phyloP scores from a whole-genome alignment of 2,113 vertebrate species.

The Istiophorus platypterus region DNA sequence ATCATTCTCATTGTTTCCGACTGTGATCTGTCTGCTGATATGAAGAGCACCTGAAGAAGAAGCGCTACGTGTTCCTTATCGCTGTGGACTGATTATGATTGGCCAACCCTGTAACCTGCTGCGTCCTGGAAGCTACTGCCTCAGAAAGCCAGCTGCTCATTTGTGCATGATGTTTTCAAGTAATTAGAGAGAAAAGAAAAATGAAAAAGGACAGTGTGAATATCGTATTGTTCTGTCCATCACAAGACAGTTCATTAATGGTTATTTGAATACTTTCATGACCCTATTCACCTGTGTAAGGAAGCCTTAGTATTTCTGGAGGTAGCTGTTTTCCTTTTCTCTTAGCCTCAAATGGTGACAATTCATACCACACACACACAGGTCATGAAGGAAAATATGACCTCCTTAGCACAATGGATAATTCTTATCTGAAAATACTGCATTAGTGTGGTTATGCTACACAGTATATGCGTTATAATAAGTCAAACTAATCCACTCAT shows the following conservation, averaged over 20 bases:
- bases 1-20: background rate
- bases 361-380: background rate
- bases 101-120: background rate
- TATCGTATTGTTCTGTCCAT: conserved; percentile 11
- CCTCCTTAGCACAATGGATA: background rate
- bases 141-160: background rate
- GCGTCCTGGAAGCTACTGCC: background rate
- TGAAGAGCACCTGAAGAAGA: background rate
- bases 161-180: background rate
- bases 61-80: background rate
- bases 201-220: background rate
- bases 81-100: background rate
- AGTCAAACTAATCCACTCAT: background rate
- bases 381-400: background rate
- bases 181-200: background rate
- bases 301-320: background rate
- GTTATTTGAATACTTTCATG: background rate
- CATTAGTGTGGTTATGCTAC: background rate
- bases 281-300: background rate
- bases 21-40: conserved; percentile 24
- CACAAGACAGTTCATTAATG: background rate
- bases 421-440: background rate
- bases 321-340: background rate
- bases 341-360: background rate
- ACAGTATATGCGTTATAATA: background rate